Evolutionary conservation across 2,113 vertebrate genomes (phyloP).

Genomic region (Cathartes aura): DNA sequence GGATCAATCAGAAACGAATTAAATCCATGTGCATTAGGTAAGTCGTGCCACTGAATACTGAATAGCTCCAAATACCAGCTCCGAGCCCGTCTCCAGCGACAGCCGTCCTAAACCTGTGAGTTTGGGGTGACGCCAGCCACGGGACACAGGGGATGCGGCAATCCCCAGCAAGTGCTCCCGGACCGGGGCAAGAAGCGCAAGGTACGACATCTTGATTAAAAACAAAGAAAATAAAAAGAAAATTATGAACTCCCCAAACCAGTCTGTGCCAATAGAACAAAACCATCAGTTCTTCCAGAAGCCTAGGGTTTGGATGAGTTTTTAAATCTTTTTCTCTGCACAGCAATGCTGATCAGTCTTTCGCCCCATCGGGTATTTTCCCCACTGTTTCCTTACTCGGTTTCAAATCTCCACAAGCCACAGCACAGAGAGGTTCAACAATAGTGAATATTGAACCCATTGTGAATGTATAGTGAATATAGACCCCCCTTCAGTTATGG

Average conservation of each 20-base stretch:
- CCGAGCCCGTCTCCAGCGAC: background rate
- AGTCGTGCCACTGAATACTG: conserved; percentile 66
- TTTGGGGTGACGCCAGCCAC: accelerated
- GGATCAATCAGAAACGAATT: conserved; percentile 79
- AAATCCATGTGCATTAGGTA: conserved; percentile 66
- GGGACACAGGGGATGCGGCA: background rate
- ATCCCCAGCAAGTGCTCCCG: accelerated
- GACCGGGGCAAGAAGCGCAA: background rate
- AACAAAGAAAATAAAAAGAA: background rate
- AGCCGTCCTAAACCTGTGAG: background rate
- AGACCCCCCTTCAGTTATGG: background rate
- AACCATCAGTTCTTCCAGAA: background rate
- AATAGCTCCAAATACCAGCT: conserved; percentile 47
- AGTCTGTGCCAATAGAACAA: accelerated
- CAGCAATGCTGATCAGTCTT: background rate
- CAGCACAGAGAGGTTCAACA: background rate
- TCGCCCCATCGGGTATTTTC: accelerated
- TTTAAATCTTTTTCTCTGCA: background rate
- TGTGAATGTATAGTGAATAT: too few species aligned
- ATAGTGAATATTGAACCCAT: background rate
- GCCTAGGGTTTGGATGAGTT: background rate
- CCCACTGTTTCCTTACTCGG: background rate
- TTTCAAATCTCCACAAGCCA: background rate
- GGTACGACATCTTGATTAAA: accelerated
- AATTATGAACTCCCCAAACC: background rate